phyloP scores from a whole-genome alignment of 2,797 vertebrate species.

The Myotis daubentonii region DNA sequence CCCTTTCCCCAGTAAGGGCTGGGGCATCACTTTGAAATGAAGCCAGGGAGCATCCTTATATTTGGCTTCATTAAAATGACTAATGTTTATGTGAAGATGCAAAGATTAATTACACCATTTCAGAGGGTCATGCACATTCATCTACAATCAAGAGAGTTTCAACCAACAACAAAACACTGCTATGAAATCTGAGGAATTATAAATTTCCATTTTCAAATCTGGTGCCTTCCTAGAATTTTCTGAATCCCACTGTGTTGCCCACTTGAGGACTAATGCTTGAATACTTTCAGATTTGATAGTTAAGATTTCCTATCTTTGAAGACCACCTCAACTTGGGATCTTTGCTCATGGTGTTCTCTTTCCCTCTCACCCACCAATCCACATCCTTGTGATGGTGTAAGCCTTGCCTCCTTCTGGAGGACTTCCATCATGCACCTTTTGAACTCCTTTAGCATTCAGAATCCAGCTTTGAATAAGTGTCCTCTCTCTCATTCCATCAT shows the following conservation, averaged over 20 bases:
- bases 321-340: neutral
- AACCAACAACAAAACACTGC: constrained; percentile 50
- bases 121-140: constrained; percentile 40
- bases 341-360: neutral
- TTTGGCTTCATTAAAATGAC: constrained; percentile 74
- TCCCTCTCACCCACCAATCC: neutral
- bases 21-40: constrained; percentile 65
- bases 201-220: constrained; percentile 34
- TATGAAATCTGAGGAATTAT: neutral
- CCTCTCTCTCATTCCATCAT: neutral
- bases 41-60: constrained; percentile 29
- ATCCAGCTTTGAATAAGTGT: neutral
- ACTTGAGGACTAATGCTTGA: neutral
- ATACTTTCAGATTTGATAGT: neutral
- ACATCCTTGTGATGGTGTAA: neutral
- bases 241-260: neutral
- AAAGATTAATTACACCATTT: constrained; percentile 68
- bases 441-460: neutral
- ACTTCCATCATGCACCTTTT: neutral
- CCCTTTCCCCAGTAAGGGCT: constrained; percentile 37
- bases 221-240: constrained; percentile 64
- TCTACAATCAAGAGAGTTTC: neutral
- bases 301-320: neutral
- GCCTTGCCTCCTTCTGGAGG: neutral
- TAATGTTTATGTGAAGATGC: constrained; percentile 60